Base-by-base conservation (phyloP, 2,888 invertebrate species). In the Harpalus rubripes region DNA sequence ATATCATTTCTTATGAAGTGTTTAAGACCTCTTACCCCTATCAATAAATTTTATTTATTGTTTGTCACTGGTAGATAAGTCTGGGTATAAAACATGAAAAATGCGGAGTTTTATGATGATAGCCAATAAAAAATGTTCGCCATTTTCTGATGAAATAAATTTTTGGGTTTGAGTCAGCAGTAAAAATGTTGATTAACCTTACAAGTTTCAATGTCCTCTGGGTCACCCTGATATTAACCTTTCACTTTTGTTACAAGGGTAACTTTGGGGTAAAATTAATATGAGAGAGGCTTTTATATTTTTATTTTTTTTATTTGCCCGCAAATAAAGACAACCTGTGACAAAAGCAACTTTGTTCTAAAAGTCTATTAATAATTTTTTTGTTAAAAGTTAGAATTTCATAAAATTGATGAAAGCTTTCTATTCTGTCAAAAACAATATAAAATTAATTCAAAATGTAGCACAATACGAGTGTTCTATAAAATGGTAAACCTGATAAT, bases 181-280 rank as follows among this genome's bases (percentile, higher is more conserved):
- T 68, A 68, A 68, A 68, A 68, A 68, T 65, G 68, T 68, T 68
- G 68, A 68, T 68, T 68, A 68, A 32, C n/a, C 68, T 68, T 68
- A 63, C 22, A 68, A 68, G 68, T 32, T 39, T 68, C 68, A 32
- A 68, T 68, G 68, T 65, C 65, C 65, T 65, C 12, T 26, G 65
- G 65, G 26, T 68, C 68, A 68, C 68, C 68, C 39, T 39, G 32
- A 26, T 12, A 18, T 26, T 68, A 68, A 68, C 68, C 15, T 68
- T 68, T 39, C 26, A 15, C 59, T 63, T 12, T 3, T 26, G 10
- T 22, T 26, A 26, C 26, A 63, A 26, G 26, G 59, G 18, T 61
- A 26, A 63, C 26, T 2, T 22, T 5, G 26, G 63, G 12, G 10
- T 22, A 22, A 68, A 68, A 68, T 68, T 68, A 39, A 68, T 32